Conservation (phyloP, 2,113 vertebrate genomes). For the Notothenia rossii region DNA sequence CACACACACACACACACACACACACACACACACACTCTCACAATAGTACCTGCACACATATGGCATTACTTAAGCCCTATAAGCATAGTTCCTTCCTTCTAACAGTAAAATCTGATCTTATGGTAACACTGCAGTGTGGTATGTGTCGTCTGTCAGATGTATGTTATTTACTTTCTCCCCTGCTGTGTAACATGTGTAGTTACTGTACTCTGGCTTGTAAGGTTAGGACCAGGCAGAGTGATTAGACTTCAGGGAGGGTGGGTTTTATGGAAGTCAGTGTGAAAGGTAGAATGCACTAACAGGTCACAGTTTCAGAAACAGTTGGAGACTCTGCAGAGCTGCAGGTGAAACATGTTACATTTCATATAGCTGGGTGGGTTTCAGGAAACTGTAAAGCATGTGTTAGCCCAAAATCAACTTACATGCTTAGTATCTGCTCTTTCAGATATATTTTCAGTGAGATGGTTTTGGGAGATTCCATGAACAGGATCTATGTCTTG, state of each 20-base stretch:
- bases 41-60: too few species aligned
- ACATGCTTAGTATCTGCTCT: not conserved
- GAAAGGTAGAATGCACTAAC: not conserved
- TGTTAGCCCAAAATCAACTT: slow-evolving; percentile 8
- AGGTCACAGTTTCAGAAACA: too few species aligned
- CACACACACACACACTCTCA: slow-evolving; percentile 7
- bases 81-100: too few species aligned
- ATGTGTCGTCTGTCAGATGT: too few species aligned
- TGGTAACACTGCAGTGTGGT: too few species aligned
- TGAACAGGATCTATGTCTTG: not conserved
- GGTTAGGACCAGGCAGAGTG: not conserved
- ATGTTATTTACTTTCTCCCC: too few species aligned
- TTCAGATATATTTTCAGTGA: not conserved
- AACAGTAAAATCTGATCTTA: too few species aligned
- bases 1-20: not conserved
- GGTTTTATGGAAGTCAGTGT: not conserved
- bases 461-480: too few species aligned
- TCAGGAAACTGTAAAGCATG: slow-evolving; percentile 24
- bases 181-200: slow-evolving; percentile 17
- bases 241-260: not conserved
- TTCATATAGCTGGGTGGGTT: slow-evolving; percentile 18
- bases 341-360: slow-evolving; percentile 23
- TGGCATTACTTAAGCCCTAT: too few species aligned
- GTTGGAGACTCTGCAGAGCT: slow-evolving; percentile 14
- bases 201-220: slow-evolving; percentile 10